A percentile compares a stretch with the other conserved stretches of the same genome.
Evolutionary conservation across 2,888 invertebrate species (phyloP).

Genomic region (Caenorhabditis virilis): DNA sequence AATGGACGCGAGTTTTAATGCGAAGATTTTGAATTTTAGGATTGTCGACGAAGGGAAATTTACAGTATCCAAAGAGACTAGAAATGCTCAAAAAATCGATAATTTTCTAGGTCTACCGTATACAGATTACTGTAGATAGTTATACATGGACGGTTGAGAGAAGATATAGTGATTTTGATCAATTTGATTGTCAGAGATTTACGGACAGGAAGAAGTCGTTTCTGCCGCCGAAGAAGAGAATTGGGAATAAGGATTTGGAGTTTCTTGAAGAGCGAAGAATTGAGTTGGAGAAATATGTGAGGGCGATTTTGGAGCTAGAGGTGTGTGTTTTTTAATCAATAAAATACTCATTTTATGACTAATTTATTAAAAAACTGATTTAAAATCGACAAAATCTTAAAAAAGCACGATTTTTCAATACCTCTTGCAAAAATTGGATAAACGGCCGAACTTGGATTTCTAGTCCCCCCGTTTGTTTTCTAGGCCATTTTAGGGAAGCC

Average conservation of each 20-base stretch:
- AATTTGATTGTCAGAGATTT: constrained; percentile 72
- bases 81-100: not conserved
- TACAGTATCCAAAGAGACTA: constrained; percentile 31
- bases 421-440: no score
- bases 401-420: no score
- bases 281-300: constrained; percentile 82
- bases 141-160: constrained; percentile 81
- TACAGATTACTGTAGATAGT: constrained; percentile 69
- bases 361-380: no score
- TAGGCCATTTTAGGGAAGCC: no score
- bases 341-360: no score
- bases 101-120: constrained; percentile 69
- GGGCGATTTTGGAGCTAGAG: constrained; percentile 73
- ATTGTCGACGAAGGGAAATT: constrained; percentile 53
- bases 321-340: no score
- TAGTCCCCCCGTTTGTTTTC: no score
- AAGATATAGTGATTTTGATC: constrained; percentile 75
- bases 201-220: constrained; percentile 77
- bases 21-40: constrained; percentile 49
- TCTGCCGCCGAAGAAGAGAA: constrained; percentile 88
- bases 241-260: constrained; percentile 84
- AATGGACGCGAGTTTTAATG: constrained; percentile 42
- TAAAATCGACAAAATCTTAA: no score
- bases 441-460: no score
- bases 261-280: constrained; percentile 84